Conservation (phyloP, 1,140 invertebrate genomes). For the Brachionus sp. region DNA sequence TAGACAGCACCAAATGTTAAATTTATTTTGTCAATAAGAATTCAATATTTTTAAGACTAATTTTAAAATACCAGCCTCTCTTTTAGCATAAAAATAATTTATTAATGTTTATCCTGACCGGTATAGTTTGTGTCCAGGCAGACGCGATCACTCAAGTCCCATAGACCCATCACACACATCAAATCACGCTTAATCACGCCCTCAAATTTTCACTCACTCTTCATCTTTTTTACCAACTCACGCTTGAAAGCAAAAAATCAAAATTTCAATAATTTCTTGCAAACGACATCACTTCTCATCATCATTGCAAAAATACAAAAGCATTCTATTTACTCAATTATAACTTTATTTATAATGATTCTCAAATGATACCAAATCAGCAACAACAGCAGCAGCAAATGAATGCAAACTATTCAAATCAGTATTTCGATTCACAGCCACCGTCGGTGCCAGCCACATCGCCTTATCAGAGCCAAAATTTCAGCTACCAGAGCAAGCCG, state of each 20-base stretch:
- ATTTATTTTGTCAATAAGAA: neutral
- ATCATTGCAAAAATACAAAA: neutral
- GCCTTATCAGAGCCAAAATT: neutral
- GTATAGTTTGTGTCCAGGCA: neutral
- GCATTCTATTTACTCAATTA: neutral
- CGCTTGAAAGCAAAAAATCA: constrained; percentile 8
- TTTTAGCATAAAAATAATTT: neutral
- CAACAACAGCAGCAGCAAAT: constrained; percentile 8
- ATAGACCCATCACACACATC: neutral
- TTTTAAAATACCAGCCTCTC: neutral
- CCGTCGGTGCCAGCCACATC: neutral
- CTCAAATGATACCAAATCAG: constrained; percentile 31
- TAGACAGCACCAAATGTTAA: neutral
- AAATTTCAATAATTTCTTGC: constrained; percentile 11
- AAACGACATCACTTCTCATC: constrained; percentile 22
- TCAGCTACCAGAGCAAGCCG: neutral
- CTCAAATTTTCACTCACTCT: neutral
- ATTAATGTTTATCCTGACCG: neutral
- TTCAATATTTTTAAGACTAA: neutral
- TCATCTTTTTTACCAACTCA: constrained; percentile 7
- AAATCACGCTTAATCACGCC: neutral
- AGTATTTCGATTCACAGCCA: neutral
- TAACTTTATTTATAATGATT: constrained; percentile 22
- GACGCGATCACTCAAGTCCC: neutral
- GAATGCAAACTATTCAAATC: neutral